Conservation (phyloP, 2,888 invertebrate genomes). For the Caenorhabditis virilis region DNA sequence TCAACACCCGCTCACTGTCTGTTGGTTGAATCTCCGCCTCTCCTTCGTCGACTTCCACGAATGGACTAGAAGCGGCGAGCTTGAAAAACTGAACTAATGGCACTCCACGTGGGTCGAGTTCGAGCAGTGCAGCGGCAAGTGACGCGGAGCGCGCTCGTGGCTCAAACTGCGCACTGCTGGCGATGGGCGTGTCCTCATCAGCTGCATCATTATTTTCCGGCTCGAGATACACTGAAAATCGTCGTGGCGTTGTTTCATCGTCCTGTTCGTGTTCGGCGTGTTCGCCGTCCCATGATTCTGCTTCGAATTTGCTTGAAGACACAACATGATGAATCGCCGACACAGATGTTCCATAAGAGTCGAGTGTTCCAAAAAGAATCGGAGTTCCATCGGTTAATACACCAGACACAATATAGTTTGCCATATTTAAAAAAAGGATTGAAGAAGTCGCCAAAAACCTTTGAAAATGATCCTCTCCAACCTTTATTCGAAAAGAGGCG, state of each 20-base stretch:
- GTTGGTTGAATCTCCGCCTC: conserved; percentile 40
- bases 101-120: conserved; percentile 46
- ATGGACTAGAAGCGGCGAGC: conserved; percentile 33
- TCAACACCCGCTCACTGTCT: conserved; percentile 46
- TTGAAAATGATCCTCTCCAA: not conserved
- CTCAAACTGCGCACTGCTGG: conserved; percentile 53
- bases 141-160: conserved; percentile 47
- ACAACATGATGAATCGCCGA: conserved; percentile 44
- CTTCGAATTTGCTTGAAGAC: conserved; percentile 45
- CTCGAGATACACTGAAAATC: conserved; percentile 28
- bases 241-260: conserved; percentile 14
- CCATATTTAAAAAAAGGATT: not conserved
- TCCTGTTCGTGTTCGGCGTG: conserved; percentile 46
- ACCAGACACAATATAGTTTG: conserved; percentile 19
- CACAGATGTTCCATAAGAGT: conserved; percentile 14
- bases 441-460: conserved; percentile 1
- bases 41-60: conserved; percentile 43
- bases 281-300: conserved; percentile 54
- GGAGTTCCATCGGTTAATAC: conserved; percentile 37
- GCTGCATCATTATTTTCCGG: conserved; percentile 6
- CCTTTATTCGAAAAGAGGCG: not conserved
- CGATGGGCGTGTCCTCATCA: conserved; percentile 51
- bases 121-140: conserved; percentile 51
- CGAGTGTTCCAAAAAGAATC: conserved; percentile 29
- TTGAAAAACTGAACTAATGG: conserved; percentile 52